Conservation (phyloP, 2,888 invertebrate species). For the Brassicogethes aeneus region DNA sequence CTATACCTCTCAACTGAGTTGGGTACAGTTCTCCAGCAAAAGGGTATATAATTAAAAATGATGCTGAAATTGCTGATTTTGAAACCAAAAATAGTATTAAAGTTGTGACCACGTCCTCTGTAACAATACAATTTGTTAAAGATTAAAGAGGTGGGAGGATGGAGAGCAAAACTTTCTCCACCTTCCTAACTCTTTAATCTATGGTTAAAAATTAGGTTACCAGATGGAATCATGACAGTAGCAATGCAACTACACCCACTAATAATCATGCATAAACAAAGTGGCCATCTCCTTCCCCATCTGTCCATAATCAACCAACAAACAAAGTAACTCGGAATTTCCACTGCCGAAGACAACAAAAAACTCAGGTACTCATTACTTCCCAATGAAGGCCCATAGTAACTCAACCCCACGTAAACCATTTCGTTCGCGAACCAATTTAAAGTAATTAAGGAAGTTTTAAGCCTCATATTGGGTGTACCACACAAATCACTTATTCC, state of each 20-base stretch:
- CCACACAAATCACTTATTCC: constrained; percentile 53
- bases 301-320: constrained; percentile 87
- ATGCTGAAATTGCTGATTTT: constrained; percentile 83
- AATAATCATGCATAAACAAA: constrained; percentile 75
- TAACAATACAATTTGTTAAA: constrained; percentile 15
- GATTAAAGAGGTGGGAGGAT: too few species aligned
- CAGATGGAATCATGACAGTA: constrained; percentile 72
- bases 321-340: constrained; percentile 79
- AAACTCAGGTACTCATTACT: constrained; percentile 84
- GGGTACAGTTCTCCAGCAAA: constrained; percentile 90
- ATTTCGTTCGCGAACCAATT: constrained; percentile 92
- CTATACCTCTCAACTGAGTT: constrained; percentile 79
- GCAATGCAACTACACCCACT: constrained; percentile 79
- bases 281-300: constrained; percentile 81
- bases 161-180: too few species aligned
- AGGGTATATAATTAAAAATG: constrained; percentile 85
- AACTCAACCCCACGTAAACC: constrained; percentile 85
- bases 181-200: too few species aligned
- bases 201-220: constrained; percentile 46
- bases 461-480: constrained; percentile 83
- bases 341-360: constrained; percentile 76
- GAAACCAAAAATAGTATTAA: constrained; percentile 69
- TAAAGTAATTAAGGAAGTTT: constrained; percentile 75
- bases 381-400: constrained; percentile 83
- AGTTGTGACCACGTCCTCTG: constrained; percentile 67